Conservation (phyloP, 1,140 invertebrate genomes). For the Anoplolepis gracilipes region DNA sequence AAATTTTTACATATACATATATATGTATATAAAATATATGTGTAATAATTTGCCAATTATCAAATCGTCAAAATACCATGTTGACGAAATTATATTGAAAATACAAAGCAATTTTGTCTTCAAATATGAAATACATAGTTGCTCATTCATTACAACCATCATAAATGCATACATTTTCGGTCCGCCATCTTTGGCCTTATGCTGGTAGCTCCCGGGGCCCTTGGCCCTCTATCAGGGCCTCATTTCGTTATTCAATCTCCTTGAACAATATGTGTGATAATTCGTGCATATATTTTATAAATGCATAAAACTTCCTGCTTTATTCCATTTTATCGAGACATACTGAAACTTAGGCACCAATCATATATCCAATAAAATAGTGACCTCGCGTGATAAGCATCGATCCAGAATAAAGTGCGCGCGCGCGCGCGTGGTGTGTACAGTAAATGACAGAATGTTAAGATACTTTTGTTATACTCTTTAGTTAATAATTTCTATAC, state of each 20-base stretch:
- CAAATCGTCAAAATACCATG: not conserved
- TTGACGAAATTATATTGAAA: not conserved
- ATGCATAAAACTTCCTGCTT: not conserved
- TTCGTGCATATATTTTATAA: not conserved
- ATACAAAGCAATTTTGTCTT: not conserved
- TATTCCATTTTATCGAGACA: not conserved
- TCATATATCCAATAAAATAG: constrained; percentile 10
- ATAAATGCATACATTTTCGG: not conserved
- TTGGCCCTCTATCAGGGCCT: constrained; percentile 17
- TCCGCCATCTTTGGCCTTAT: constrained; percentile 31
- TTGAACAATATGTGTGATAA: not conserved
- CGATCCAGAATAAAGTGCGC: constrained; percentile 33
- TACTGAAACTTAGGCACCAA: not conserved
- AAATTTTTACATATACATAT: not conserved
- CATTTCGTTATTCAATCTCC: not conserved
- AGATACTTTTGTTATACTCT: not conserved
- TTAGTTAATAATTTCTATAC: not conserved
- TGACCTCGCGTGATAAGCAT: constrained; percentile 31
- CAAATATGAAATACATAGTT: not conserved
- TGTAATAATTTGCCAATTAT: not conserved
- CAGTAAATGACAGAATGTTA: constrained; percentile 15
- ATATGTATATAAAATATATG: no score
- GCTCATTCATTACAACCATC: not conserved
- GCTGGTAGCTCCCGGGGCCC: constrained; percentile 11
- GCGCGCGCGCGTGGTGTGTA: not conserved